Evolutionary conservation across 2,113 vertebrate species (phyloP), one percentile per base, ranked within the genome.

Genomic region (Lagopus muta): DNA sequence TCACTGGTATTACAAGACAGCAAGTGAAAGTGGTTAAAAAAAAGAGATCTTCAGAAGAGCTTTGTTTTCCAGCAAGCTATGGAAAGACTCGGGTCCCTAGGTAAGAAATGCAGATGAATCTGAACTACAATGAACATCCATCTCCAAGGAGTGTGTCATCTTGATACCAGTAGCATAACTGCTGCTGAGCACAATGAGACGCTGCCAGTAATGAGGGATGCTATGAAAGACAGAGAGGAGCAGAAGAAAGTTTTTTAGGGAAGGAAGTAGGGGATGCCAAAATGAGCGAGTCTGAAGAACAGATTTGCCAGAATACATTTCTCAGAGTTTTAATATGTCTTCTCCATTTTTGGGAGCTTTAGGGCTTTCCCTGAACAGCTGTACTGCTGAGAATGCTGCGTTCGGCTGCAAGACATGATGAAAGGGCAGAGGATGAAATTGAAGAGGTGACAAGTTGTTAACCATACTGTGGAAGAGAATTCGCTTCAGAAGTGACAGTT

Each of bases 341-440:
- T 42, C 47, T 90, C n/a, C 42, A 10, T 64, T 85, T 64, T 57
- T 76, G 7, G 79, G 42, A 52, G 71, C 67, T 57, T 82, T 8
- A 82, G 42, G 57, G 71, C 54, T 92, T 78, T 88, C 28, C 28
- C 42, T 75, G 47, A 60, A 13, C 16, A 48, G 2, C 25, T 79
- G 40, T 47, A 45, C 58, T 80, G 42, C 50, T 55, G 64, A 69
- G n/a, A 69, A 50, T 18, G 25, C 81, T 87, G 32, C 30, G 20
- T 93, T 73, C 48, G 34, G 17, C 42, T 50, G 50, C 62, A 73
- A 87, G 28, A 36, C 20, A 13, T 45, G 32, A 25, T 48, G 65
- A 72, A 93, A 90, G 77, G 85, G 55, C 82, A 95, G 77, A 82
- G 60, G 70, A 86, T 69, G 67, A 86, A 86, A 82, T 18, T 36